Base-by-base conservation (phyloP, 2,797 vertebrate species). In the Pseudochirops cupreus region DNA sequence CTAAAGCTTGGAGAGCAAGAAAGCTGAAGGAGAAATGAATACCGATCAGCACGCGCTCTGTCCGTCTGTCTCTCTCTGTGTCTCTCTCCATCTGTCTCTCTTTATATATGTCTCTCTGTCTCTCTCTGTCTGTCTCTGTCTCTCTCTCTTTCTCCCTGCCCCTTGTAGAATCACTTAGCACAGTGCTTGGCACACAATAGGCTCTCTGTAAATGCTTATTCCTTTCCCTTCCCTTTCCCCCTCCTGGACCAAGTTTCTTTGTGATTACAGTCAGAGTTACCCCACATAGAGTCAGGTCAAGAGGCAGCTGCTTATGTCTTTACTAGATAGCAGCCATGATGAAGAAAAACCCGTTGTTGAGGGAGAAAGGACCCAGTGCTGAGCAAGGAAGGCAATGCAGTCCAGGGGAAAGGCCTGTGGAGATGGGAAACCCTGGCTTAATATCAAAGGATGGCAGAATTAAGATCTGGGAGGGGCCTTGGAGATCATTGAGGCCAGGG, bases 101-200 rank as follows among this genome's bases (percentile, higher is more conserved):
- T 0, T 26, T 18, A 0, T 6, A 4, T 24, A 21, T 24, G 4
- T 26, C 24, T 26, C 21, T 7, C 4, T 3, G 0, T 57, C 5
- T 6, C 5, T 7, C 53, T 14, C 10, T 62, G 2, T 33, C 59
- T 33, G 2, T 59, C 0, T 62, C 29, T 62, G 11, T 14, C 2
- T 62, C 11, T 62, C 31, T 62, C 0, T 33, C 59, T n/a, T 11
- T 33, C 31, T 16, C 12, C 0, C 31, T 2, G 6, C 28, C 28
- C 26, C 57, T 58, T 16, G 14, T 62, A 54, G 53, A 54, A 54
- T 54, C 53, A 53, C 53, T 53, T 53, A 67, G 33, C 33, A n/a
- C 33, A 33, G 31, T 67, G 31, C 31, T 13, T 29, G 58, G 58
- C 29, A 31, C 58, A 29, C 31, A 16, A 31, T 67, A 16, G 59